Conservation (phyloP, 30 jellyfish, hydroid and myxozoan genomes). For the Nemopilema nomurai region DNA sequence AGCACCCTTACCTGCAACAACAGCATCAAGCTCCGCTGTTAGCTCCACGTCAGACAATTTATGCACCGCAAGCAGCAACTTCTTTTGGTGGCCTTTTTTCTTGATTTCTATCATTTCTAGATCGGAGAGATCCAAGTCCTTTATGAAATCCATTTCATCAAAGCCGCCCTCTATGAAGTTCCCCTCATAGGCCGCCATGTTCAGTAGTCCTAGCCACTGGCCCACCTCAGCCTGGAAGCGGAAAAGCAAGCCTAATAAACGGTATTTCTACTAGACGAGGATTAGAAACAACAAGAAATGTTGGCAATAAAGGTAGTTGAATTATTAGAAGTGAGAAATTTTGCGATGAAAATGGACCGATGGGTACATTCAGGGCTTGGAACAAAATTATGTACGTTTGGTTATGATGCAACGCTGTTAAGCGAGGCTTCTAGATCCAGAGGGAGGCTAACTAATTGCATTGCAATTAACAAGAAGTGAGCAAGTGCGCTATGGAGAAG, state of each 20-base stretch:
- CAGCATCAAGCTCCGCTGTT: slow-evolving; percentile 88
- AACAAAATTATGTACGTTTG: too few species aligned
- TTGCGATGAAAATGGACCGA: too few species aligned
- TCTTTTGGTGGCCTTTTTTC: slow-evolving; percentile 91
- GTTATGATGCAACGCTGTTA: too few species aligned
- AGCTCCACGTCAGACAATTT: slow-evolving; percentile 87
- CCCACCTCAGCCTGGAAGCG: slow-evolving; percentile 80
- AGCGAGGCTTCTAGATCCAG: too few species aligned
- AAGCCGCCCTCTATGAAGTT: slow-evolving; percentile 98
- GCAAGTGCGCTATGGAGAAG: too few species aligned
- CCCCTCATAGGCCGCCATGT: slow-evolving; percentile 75
- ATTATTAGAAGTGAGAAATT: too few species aligned
- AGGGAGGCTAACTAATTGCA: too few species aligned
- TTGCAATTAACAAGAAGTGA: too few species aligned
- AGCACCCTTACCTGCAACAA: slow-evolving; percentile 83
- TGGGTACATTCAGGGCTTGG: too few species aligned
- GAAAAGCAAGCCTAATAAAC: neutral
- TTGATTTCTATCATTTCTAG: slow-evolving; percentile 94
- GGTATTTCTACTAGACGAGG: too few species aligned
- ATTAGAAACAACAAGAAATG: too few species aligned
- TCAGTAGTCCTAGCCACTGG: slow-evolving; percentile 75
- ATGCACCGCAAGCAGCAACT: slow-evolving; percentile 88
- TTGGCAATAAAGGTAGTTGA: too few species aligned
- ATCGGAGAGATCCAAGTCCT: slow-evolving; percentile 92
- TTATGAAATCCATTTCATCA: slow-evolving; percentile 97